Base-by-base conservation (phyloP, 1,140 invertebrate species). In the Bicyclus anynana region DNA sequence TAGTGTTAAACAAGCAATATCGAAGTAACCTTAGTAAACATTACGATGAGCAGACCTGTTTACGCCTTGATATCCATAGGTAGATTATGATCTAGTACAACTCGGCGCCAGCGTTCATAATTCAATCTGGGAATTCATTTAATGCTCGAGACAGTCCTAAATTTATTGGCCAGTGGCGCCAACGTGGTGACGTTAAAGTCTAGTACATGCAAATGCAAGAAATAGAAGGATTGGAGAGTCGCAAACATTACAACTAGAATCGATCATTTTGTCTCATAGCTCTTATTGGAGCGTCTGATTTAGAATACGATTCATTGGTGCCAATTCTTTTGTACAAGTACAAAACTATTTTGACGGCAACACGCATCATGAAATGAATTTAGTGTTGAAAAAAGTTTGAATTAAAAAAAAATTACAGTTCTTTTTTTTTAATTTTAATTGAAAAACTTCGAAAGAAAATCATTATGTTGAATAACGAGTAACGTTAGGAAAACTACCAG, bases 81-180 rank as follows among this genome's bases (percentile, higher is more conserved):
- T 65, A 77, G 77, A 83, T 85, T 74, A 74, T 76, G 65, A 85
- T 85, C 79, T 74, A 75, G 74, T 72, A 69, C 71, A 65, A 67
- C 56, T 67, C 59, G 76, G 69, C 81, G 77, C 78, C 76, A 69
- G 57, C 62, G 70, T 72, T 77, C 75, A 81, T 83, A 82, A 77
- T 74, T 80, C 72, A 82, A 77, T 80, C 72, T 72, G 72, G 72
- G 74, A 80, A 83, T 84, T 85, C 74, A 82, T 82, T 80, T 79
- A 71, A 79, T 82, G 72, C 75, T 67, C 66, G 77, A 78, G 78
- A 80, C 81, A 77, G 76, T 77, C 81, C 79, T 81, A 82, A 81
- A 81, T 84, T 86, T 86, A 87, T 84, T 77, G 77, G 77, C 77
- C 68, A 75, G 75, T 73, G 83, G 83, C 83, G 83, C 80, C 80